Evolutionary conservation across 2,797 vertebrate species (phyloP), one percentile per base, ranked within the genome.

Genomic region (Cirrhinus mrigala): DNA sequence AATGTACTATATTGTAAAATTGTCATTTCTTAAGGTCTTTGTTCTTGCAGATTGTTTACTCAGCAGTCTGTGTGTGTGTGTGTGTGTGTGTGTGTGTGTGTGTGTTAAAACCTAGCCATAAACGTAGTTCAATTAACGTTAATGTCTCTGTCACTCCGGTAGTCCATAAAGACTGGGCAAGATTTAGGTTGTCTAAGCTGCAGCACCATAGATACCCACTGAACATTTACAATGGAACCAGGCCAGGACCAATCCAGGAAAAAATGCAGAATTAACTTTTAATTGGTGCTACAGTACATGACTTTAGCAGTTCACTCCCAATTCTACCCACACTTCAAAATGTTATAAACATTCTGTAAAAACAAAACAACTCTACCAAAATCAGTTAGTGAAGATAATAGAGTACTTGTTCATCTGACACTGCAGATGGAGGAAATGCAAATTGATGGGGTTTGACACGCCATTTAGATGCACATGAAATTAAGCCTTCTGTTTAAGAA

Each of bases 111-210:
- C 68, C 50, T 75, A 50, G 75, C 58, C 48, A 44, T 89, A 87
- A 90, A 90, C 56, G 56, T 48, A 79, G 40, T 83, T 89, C 86
- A 90, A 84, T 92, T 90, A 73, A 76, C 46, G 58, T 80, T 88
- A 87, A 90, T 79, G 82, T 79, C 64, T 52, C 87, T 85, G 83
- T 77, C 88, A 86, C 50, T 87, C 81, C 40, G 58, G 18, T 54
- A 80, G 87, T 90, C 83, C 71, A 85, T 87, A 87, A 89, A 88
- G 71, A 60, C 79, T 44, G 48, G 87, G 52, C 80, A 88, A 1
- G 11, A 85, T 85, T 88, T 27, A 83, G 86, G 85, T 90, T 40
- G 1, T 54, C 29, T 54, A 37, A 48, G 64, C 56, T 68, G 29
- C 15, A 68, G 73, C 27, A 1, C 29, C 9, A 76, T 64, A 76